Percentiles rank a stretch among this genome's conserved stretches.
Evolutionary conservation across 2,888 invertebrate species (phyloP).

Genomic region (Hecatera dysodea): DNA sequence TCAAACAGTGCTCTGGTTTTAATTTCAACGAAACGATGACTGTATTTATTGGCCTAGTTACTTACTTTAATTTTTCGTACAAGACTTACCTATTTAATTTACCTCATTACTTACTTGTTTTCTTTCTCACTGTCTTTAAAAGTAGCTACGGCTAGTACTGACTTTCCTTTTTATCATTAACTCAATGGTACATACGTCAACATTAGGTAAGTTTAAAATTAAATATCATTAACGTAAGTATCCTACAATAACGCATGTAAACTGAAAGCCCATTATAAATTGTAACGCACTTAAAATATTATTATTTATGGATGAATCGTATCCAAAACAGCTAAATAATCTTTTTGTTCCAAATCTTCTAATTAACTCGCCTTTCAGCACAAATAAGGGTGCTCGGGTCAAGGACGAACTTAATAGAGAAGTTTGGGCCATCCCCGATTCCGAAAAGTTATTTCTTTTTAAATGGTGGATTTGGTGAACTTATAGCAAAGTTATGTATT

Average conservation of each 20-base stretch:
- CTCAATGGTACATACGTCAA: not conserved
- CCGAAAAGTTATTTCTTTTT: conserved; percentile 33
- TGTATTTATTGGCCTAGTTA: not conserved
- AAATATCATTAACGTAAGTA: not conserved
- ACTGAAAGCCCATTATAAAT: not conserved
- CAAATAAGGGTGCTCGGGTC: conserved; percentile 41
- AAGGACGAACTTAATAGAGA: conserved; percentile 35
- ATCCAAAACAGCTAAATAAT: conserved; percentile 2
- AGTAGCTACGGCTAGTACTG: too few species aligned
- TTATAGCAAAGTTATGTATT: too few species aligned
- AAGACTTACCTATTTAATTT: too few species aligned
- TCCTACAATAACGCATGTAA: not conserved
- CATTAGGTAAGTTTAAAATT: not conserved
- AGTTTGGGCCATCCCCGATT: conserved; percentile 29
- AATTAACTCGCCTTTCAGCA: conserved; percentile 18
- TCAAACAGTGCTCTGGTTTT: not conserved
- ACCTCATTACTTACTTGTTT: too few species aligned
- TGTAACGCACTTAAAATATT: not conserved
- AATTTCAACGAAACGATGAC: not conserved
- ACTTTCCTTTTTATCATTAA: not conserved
- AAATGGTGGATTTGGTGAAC: conserved; percentile 14
- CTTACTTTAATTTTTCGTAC: too few species aligned
- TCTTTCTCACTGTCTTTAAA: too few species aligned
- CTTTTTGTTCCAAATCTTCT: conserved; percentile 26
- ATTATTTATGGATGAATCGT: conserved; percentile 4